These are phyloP conservation scores for Chloroceryle aenea DNA, from an alignment of 2,113 vertebrate genomes.

Conservation along the genomic window DNA sequence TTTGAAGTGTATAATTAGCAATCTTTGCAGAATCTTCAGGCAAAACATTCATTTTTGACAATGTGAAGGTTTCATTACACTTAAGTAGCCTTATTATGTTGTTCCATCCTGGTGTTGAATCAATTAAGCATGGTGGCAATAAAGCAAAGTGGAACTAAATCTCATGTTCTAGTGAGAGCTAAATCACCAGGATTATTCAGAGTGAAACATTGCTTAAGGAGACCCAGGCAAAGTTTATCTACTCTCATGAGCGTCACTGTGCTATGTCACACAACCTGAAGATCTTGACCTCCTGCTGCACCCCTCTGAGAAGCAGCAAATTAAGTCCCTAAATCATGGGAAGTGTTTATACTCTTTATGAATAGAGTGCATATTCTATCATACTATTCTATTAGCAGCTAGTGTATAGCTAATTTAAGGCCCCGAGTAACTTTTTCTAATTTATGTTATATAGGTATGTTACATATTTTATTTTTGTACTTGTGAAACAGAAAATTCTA, in stretches of 20 bases:
- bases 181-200: slow-evolving; percentile 40
- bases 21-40: not conserved
- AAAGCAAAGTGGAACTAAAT: slow-evolving; percentile 47
- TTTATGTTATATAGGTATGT: not conserved
- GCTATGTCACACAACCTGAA: not conserved
- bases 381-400: no score
- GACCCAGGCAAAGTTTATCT: not conserved
- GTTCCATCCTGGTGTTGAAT: slow-evolving; percentile 32
- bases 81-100: slow-evolving; percentile 47
- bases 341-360: not conserved
- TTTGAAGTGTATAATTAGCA: not conserved
- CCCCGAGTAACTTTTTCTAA: not conserved
- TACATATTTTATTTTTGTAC: not conserved
- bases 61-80: not conserved
- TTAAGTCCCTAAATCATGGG: slow-evolving; percentile 18
- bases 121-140: slow-evolving; percentile 32
- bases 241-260: not conserved
- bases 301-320: not conserved
- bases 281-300: not conserved
- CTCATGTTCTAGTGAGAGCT: slow-evolving; percentile 2
- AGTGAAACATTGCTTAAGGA: slow-evolving; percentile 21
- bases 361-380: no score
- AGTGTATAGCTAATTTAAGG: not conserved
- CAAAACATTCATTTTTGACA: slow-evolving; percentile 9
- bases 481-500: not conserved